Conservation (phyloP, 1,140 invertebrate species). For the Parapsyche elsis region DNA sequence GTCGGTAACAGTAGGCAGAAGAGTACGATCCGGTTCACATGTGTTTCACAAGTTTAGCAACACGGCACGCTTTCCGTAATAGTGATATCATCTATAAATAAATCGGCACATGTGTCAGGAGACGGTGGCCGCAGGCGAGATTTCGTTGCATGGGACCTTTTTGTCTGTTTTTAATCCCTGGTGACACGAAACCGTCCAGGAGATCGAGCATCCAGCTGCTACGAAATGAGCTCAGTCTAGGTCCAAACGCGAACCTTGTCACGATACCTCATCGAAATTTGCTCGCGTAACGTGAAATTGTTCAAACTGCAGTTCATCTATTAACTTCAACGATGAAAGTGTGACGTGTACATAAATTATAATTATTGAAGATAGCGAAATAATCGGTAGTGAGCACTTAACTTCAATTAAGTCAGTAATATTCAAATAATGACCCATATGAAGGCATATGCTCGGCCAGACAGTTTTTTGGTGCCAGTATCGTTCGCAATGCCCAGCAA, state of each 20-base stretch:
- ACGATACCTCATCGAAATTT: background rate
- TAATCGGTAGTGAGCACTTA: background rate
- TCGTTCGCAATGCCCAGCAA: background rate
- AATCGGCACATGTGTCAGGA: conserved; percentile 35
- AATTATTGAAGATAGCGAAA: background rate
- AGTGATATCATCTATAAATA: conserved; percentile 51
- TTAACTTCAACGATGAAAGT: background rate
- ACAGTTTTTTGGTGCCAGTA: background rate
- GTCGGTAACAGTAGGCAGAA: background rate
- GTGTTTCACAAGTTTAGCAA: background rate
- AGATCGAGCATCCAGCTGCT: conserved; percentile 25
- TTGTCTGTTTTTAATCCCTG: conserved; percentile 23
- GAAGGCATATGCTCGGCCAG: background rate
- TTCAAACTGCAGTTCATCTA: background rate
- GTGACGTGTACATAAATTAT: background rate
- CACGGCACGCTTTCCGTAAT: conserved; percentile 38
- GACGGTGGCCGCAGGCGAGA: conserved; percentile 35
- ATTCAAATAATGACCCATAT: conserved; percentile 10
- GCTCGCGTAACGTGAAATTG: background rate
- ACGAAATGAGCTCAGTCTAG: conserved; percentile 32
- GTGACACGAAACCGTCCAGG: conserved; percentile 34
- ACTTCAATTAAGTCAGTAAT: background rate
- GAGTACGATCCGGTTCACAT: background rate
- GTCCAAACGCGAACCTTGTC: conserved; percentile 24
- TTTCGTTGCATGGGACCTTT: conserved; percentile 51